Conservation (phyloP, 2,113 vertebrate genomes). For the Hydrolagus affinis region DNA sequence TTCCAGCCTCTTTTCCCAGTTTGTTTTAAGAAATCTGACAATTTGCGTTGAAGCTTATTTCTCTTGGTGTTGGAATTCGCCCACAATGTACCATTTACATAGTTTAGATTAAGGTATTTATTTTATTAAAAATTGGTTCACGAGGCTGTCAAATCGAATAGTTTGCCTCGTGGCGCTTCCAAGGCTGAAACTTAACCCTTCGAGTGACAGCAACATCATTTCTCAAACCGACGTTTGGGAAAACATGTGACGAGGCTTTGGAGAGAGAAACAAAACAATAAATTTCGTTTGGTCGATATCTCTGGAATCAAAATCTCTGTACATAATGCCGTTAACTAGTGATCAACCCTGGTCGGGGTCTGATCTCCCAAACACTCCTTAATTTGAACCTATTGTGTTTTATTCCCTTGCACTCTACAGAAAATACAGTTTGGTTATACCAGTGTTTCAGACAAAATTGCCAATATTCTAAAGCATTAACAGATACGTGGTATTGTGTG, state of each 20-base stretch:
- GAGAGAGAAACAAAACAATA: neutral
- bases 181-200: conserved; percentile 18
- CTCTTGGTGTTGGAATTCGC: neutral
- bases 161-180: neutral
- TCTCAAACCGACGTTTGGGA: neutral
- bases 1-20: neutral
- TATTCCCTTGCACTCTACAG: neutral
- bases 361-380: neutral
- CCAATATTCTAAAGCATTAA: neutral
- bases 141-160: neutral
- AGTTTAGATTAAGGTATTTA: neutral
- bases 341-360: no score
- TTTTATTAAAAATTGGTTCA: neutral
- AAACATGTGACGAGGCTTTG: neutral
- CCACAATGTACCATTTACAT: neutral
- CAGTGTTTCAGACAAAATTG: neutral
- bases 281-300: neutral
- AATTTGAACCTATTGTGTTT: neutral
- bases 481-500: neutral
- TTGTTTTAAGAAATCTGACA: neutral
- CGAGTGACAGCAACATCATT: neutral
- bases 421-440: neutral
- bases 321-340: no score
- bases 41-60: neutral
- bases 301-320: neutral